Percentiles rank a stretch among this genome's conserved stretches.
These are phyloP conservation scores for Brachyptera risi DNA, from an alignment of 2,888 invertebrate genomes.

Conservation along the genomic window DNA sequence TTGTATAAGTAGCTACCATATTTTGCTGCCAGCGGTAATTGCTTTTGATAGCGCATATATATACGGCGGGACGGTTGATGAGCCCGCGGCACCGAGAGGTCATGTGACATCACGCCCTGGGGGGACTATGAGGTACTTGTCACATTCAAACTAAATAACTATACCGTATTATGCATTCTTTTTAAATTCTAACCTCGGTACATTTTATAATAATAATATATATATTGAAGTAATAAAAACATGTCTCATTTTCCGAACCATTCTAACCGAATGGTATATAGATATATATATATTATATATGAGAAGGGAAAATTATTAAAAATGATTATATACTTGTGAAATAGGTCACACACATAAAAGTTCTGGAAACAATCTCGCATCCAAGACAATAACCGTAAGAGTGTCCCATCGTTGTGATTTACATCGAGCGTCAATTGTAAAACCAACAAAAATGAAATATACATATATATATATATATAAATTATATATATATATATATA, in stretches of 20 bases:
- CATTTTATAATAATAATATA: background rate
- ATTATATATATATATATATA: too few relatives aligned
- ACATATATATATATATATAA: too few relatives aligned
- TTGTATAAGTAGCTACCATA: conserved; percentile 32
- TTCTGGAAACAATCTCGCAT: conserved; percentile 14
- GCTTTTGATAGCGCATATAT: conserved; percentile 28
- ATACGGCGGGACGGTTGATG: conserved; percentile 25
- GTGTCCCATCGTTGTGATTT: conserved; percentile 11
- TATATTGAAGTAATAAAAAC: background rate
- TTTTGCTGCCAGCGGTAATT: conserved; percentile 30
- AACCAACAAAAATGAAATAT: too few relatives aligned
- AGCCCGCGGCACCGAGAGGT: background rate
- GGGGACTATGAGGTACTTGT: background rate
- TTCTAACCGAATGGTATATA: background rate
- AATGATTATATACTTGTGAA: conserved; percentile 4
- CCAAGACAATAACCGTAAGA: conserved; percentile 5
- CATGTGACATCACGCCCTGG: background rate
- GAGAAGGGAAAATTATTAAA: background rate
- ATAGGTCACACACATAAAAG: conserved; percentile 14
- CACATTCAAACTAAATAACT: background rate
- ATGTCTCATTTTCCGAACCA: background rate
- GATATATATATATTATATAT: too few relatives aligned
- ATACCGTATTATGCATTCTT: too few relatives aligned
- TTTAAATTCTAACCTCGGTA: background rate
- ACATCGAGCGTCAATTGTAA: conserved; percentile 1